Evolutionary conservation across 2,888 invertebrate species (phyloP), one percentile per base, ranked within the genome.

Genomic region (Philhelius pedissequus): DNA sequence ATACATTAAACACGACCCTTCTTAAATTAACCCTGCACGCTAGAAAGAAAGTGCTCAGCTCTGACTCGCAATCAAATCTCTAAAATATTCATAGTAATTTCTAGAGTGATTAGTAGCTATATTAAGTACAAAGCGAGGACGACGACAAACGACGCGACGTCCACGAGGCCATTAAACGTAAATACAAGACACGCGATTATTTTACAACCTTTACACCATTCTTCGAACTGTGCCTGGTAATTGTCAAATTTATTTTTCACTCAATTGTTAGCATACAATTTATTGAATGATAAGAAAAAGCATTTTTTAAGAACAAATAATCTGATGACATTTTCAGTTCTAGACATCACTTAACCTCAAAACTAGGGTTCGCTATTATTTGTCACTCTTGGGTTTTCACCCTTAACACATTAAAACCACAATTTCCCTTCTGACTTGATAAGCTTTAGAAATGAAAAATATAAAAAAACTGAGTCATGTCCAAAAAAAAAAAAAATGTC

Each of bases 21-120:
- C 45, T 43, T 18, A n/a, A 38, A 38, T 35, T 22, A 70, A 45
- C 38, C 38, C 13, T 11, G 25, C 52, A 30, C 18, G 54, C 30
- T 54, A 62, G n/a, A 43, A 30, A 45, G 20, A 74, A 50, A 73
- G 56, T 56, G 20, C 35, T 9, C n/a, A 38, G 20, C 25, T 40
- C 30, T 40, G 32, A 27, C 43, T 43, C 27, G 27, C n/a, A 50
- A 73, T 52, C 30, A 52, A 73, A 73, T 73, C 52, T 54, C 62
- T 74, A 13, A 64, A 74, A 64, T 74, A 74, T 74, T 74, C 43
- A 66, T 66, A 13, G 45, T 56, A 66, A 66, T 74, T 74, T 45
- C 18, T 45, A 56, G 74, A 45, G 32, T 32, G 54, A 74, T 74
- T 74, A 74, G 54, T 64, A 32, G 20, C n/a, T n/a, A n/a, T n/a